Conservation (phyloP, 2,797 vertebrate genomes). For the Phrynocephalus forsythii region DNA sequence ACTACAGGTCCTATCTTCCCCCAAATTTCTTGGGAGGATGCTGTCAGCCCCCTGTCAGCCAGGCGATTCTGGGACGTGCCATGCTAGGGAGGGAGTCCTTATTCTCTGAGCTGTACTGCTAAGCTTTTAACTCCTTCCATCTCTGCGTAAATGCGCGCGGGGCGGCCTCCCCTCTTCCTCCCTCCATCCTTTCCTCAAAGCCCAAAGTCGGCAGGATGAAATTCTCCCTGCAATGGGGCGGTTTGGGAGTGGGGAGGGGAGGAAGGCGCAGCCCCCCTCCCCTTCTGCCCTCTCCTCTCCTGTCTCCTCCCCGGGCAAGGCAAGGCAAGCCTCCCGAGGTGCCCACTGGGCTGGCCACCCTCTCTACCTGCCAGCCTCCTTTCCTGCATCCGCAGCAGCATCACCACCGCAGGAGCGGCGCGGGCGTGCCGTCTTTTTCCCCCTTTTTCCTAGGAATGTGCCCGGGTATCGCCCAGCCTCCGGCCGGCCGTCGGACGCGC, state of each 20-base stretch:
- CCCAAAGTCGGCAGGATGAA: neutral
- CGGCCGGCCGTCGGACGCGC: conserved; percentile 12
- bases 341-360: conserved; percentile 4
- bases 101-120: too few species aligned
- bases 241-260: too few species aligned
- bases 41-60: too few species aligned
- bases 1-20: too few species aligned
- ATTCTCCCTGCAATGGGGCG: too few species aligned
- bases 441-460: conserved; percentile 66
- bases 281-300: neutral
- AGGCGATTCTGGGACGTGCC: too few species aligned
- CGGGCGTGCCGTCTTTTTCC: conserved; percentile 68
- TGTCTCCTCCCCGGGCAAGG: conserved; percentile 14
- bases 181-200: neutral
- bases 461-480: conserved; percentile 7
- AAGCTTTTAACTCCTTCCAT: too few species aligned
- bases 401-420: too few species aligned
- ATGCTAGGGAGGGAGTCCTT: too few species aligned
- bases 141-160: neutral
- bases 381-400: conserved; percentile 45
- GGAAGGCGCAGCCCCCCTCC: neutral
- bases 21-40: too few species aligned
- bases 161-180: neutral
- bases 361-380: conserved; percentile 4
- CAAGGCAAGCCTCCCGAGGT: neutral